Conservation (phyloP, 2,797 vertebrate species). For the Euthynnus affinis region DNA sequence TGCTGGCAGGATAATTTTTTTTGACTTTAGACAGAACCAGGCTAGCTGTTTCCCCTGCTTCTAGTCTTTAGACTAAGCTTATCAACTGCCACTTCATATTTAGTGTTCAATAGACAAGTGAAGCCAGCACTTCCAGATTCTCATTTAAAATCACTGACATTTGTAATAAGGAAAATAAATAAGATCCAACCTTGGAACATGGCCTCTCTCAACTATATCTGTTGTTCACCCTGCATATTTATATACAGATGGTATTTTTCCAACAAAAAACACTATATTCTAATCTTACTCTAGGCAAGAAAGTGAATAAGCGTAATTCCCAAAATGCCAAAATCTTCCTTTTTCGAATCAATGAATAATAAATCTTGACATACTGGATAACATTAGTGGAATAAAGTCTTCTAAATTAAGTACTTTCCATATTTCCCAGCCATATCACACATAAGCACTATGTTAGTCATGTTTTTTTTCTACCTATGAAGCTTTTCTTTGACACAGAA, state of each 20-base stretch:
- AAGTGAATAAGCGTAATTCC: neutral
- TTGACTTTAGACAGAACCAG: too few species aligned
- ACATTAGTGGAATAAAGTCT: neutral
- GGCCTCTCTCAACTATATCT: neutral
- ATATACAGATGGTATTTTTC: neutral
- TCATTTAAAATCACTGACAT: neutral
- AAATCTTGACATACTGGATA: neutral
- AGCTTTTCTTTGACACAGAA: constrained; percentile 7
- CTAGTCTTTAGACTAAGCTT: too few species aligned
- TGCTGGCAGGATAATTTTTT: too few species aligned
- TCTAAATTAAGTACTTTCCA: neutral
- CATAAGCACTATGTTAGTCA: constrained; percentile 40
- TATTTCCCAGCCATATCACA: constrained; percentile 16
- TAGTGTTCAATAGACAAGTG: too few species aligned
- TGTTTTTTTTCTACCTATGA: constrained; percentile 14
- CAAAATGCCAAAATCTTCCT: too few species aligned
- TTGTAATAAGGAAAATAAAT: neutral
- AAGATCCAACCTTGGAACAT: neutral
- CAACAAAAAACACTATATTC: too few species aligned
- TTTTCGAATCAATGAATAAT: too few species aligned
- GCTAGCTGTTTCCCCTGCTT: too few species aligned
- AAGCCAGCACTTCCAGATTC: neutral
- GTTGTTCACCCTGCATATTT: neutral
- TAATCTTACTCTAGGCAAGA: too few species aligned
- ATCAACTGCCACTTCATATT: too few species aligned